These are phyloP conservation scores for Nomada lathburiana DNA, from an alignment of 2,888 invertebrate species.

Conservation along the genomic window DNA sequence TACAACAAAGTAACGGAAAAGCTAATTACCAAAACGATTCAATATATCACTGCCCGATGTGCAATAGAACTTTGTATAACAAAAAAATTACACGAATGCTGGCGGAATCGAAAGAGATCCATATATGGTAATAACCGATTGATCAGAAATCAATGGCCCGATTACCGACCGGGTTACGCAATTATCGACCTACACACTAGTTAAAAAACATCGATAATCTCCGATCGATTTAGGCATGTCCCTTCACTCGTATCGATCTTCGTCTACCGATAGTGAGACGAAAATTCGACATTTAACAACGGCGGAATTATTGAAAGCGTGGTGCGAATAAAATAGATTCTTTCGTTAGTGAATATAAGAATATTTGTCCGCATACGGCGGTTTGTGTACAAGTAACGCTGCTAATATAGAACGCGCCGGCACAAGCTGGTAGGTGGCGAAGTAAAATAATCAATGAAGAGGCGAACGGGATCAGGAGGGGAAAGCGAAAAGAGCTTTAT, in stretches of 20 bases:
- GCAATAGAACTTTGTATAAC: background rate
- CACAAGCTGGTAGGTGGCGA: slow-evolving; percentile 57
- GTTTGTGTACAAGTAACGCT: slow-evolving; percentile 25
- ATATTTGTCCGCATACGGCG: slow-evolving; percentile 12
- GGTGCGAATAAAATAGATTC: slow-evolving; percentile 30
- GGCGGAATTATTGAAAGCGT: background rate
- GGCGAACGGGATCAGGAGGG: slow-evolving; percentile 58
- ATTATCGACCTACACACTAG: background rate
- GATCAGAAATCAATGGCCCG: background rate
- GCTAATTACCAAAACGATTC: no score
- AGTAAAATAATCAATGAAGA: slow-evolving; percentile 75
- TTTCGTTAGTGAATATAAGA: slow-evolving; percentile 24
- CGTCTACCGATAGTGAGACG: no score
- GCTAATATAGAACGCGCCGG: slow-evolving; percentile 44
- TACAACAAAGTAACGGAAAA: no score
- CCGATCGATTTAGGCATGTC: background rate
- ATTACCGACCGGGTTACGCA: background rate
- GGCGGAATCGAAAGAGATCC: background rate
- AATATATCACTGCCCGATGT: no score
- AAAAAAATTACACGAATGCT: background rate
- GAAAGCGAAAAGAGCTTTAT: slow-evolving; percentile 55
- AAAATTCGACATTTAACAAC: background rate
- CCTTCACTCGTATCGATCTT: background rate
- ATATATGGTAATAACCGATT: no score
- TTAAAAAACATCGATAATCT: background rate